These are phyloP conservation scores for Lathamus discolor DNA, from an alignment of 2,113 vertebrate genomes.

Conservation along the genomic window DNA sequence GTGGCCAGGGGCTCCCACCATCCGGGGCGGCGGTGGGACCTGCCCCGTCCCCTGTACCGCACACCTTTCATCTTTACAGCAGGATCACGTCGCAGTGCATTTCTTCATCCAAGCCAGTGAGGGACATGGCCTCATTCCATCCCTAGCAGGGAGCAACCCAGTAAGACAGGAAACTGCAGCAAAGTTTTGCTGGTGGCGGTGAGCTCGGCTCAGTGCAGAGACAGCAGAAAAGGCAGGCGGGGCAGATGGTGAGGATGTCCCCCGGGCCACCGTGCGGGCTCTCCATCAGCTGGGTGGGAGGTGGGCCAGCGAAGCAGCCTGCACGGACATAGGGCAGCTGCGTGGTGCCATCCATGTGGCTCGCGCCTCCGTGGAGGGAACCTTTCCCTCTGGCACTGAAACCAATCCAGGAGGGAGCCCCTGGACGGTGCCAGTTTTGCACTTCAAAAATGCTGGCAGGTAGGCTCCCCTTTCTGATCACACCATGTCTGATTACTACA, in stretches of 20 bases:
- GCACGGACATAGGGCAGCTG: background rate
- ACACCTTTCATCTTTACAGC: background rate
- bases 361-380: background rate
- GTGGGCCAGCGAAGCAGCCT: conserved; percentile 39
- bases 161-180: background rate
- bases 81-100: accelerated
- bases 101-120: background rate
- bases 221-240: background rate
- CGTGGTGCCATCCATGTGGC: background rate
- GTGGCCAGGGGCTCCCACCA: background rate
- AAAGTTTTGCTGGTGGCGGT: background rate
- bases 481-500: background rate
- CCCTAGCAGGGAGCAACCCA: background rate
- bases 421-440: background rate
- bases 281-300: background rate
- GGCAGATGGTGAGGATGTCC: conserved; percentile 21
- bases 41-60: accelerated
- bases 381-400: conserved; percentile 41
- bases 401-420: conserved; percentile 24
- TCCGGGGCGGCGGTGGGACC: background rate
- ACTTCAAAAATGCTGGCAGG: conserved; percentile 37
- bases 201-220: background rate
- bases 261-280: background rate
- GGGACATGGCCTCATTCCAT: background rate
- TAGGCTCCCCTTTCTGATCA: conserved; percentile 28